A percentile compares a stretch with the other conserved stretches of the same genome.
These are phyloP conservation scores for Tiphia femorata DNA, from an alignment of 2,888 invertebrate genomes.

Conservation along the genomic window DNA sequence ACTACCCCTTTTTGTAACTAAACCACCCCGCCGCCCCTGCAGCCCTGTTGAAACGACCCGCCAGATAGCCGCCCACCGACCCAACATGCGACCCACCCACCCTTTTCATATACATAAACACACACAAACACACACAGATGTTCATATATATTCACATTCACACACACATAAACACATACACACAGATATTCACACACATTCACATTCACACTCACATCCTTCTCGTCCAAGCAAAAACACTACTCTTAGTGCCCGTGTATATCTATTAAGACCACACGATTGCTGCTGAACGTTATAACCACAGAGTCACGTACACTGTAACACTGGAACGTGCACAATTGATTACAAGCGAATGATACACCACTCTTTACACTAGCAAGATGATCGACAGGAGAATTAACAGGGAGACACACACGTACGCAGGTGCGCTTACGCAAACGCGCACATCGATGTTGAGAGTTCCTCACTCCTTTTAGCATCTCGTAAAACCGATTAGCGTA, in stretches of 20 bases:
- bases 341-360: slow-evolving; percentile 7
- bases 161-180: slow-evolving; percentile 5
- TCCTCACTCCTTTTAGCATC: too few species aligned
- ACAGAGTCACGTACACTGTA: slow-evolving; percentile 7
- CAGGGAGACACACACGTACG: slow-evolving; percentile 12
- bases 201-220: slow-evolving; percentile 1
- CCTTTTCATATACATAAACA: slow-evolving; percentile 10
- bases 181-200: background rate
- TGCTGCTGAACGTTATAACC: slow-evolving; percentile 32
- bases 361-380: slow-evolving; percentile 4
- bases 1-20: slow-evolving; percentile 4
- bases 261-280: slow-evolving; percentile 21
- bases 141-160: background rate
- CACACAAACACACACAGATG: slow-evolving; percentile 7
- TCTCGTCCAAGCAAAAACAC: slow-evolving; percentile 36
- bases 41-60: too few species aligned
- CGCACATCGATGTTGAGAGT: slow-evolving; percentile 38
- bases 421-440: slow-evolving; percentile 23
- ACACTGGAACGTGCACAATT: slow-evolving; percentile 3
- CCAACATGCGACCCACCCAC: slow-evolving; percentile 9
- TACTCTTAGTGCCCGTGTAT: slow-evolving; percentile 41
- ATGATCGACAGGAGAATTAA: too few species aligned
- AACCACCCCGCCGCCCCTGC: slow-evolving; percentile 16
- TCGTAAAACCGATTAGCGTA: too few species aligned
- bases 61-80: too few species aligned